Conservation (phyloP, 2,888 invertebrate species). For the Nemotelus nigrinus region DNA sequence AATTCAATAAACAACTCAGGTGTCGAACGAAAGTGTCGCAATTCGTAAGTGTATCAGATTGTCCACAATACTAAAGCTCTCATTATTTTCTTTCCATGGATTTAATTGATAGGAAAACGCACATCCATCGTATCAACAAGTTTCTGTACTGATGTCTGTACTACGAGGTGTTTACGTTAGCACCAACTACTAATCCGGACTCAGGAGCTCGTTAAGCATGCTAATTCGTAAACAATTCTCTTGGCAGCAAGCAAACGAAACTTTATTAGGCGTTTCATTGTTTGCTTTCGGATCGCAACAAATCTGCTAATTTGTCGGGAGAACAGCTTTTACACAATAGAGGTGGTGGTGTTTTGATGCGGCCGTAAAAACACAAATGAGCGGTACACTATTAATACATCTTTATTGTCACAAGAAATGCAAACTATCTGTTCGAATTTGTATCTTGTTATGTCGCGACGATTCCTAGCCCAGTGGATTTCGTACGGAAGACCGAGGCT, state of each 20-base stretch:
- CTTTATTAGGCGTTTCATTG: conserved; percentile 26
- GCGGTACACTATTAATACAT: conserved; percentile 2
- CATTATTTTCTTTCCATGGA: no score
- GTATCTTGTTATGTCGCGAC: no score
- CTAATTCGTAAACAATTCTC: conserved; percentile 35
- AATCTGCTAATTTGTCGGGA: conserved; percentile 33
- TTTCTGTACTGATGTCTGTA: background rate
- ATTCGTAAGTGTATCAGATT: no score
- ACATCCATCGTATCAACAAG: no score
- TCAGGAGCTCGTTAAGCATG: conserved; percentile 16
- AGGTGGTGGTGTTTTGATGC: background rate
- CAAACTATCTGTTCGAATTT: background rate
- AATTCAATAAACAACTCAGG: no score
- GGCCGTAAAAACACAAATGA: background rate
- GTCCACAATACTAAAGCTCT: no score
- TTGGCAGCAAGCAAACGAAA: conserved; percentile 28
- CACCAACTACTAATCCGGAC: conserved; percentile 7
- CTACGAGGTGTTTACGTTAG: conserved; percentile 15
- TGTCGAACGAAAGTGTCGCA: no score
- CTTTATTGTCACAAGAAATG: conserved; percentile 1
- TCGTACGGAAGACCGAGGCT: no score
- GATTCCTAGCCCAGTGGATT: no score
- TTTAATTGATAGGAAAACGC: no score
- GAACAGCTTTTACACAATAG: background rate
- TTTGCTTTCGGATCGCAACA: conserved; percentile 9